Conservation (phyloP, 2,113 vertebrate species). For the Addax nasomaculatus region DNA sequence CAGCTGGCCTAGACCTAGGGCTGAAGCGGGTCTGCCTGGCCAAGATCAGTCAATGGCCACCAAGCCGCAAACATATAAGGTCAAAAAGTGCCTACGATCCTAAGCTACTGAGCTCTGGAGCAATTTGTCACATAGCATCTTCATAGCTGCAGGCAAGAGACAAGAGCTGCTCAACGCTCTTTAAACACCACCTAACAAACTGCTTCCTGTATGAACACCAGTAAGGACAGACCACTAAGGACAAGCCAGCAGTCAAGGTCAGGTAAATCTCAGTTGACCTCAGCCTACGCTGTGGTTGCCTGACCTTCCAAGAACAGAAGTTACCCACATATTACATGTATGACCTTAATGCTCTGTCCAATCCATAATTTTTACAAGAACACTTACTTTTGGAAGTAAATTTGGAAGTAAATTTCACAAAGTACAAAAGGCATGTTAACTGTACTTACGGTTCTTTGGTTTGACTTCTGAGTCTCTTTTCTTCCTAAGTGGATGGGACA, state of each 20-base stretch:
- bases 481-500: background rate
- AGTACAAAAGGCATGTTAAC: background rate
- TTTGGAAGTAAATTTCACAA: background rate
- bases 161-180: background rate
- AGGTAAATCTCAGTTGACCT: background rate
- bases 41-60: background rate
- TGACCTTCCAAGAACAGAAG: background rate
- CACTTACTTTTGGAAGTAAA: no score
- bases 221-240: background rate
- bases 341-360: fast-evolving
- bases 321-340: background rate
- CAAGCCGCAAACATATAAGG: fast-evolving
- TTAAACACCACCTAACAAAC: background rate
- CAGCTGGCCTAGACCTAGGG: no score
- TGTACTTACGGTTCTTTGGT: slow-evolving; percentile 56
- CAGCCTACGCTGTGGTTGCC: background rate
- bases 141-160: background rate
- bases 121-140: background rate
- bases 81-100: background rate
- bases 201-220: background rate
- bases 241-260: background rate
- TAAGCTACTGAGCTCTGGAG: background rate
- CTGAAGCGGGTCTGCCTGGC: background rate
- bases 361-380: background rate
- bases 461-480: slow-evolving; percentile 31